Evolutionary conservation across 2,888 invertebrate species (phyloP).

Genomic region (Perizoma flavofasciatum): DNA sequence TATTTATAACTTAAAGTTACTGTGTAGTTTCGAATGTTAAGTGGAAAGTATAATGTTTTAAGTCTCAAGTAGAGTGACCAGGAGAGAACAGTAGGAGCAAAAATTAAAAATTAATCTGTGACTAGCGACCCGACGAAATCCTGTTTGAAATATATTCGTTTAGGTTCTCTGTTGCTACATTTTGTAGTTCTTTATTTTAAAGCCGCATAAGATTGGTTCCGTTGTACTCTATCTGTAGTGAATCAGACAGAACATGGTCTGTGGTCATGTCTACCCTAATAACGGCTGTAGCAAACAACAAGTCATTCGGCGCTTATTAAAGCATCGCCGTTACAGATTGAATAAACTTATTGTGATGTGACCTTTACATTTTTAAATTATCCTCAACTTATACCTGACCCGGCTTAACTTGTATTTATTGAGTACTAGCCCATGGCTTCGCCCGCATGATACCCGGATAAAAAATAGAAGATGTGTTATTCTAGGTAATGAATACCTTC

Average conservation of each 20-base stretch:
- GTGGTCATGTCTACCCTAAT: constrained; percentile 51
- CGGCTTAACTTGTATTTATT: constrained; percentile 1
- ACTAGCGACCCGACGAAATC: too few relatives aligned
- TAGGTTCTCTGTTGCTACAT: background rate
- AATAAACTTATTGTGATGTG: constrained; percentile 72
- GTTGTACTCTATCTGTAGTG: constrained; percentile 34
- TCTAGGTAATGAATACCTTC: too few relatives aligned
- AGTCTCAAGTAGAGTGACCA: too few relatives aligned
- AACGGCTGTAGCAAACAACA: constrained; percentile 58
- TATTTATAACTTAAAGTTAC: background rate
- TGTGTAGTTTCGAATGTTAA: too few relatives aligned
- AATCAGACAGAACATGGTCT: constrained; percentile 54
- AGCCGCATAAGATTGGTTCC: constrained; percentile 20
- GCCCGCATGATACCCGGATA: too few relatives aligned
- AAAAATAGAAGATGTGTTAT: too few relatives aligned
- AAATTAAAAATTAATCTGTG: too few relatives aligned
- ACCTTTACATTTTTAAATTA: constrained; percentile 32
- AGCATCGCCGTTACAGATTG: constrained; percentile 69
- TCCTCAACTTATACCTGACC: constrained; percentile 1
- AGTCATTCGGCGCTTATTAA: constrained; percentile 78
- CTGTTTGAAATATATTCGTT: background rate
- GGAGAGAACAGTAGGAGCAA: too few relatives aligned
- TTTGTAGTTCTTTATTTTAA: constrained; percentile 12
- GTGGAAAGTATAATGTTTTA: too few relatives aligned
- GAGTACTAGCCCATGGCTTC: too few relatives aligned